phyloP scores from a whole-genome alignment of 1,140 invertebrate species.

The Streblospio benedicti region DNA sequence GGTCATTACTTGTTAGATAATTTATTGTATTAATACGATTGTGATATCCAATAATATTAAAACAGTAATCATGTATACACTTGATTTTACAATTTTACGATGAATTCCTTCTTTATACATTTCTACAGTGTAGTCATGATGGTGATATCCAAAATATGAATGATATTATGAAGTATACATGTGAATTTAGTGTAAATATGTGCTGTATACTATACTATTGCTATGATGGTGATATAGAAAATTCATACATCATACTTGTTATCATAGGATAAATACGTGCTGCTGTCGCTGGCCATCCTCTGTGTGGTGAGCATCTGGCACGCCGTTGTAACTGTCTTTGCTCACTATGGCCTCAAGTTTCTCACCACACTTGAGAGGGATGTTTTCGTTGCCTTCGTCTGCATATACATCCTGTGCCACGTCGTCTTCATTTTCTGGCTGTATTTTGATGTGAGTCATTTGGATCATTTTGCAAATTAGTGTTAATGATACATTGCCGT shows the following conservation, averaged over 20 bases:
- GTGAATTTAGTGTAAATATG: background rate
- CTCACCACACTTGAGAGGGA: conserved; percentile 22
- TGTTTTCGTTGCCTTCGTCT: conserved; percentile 27
- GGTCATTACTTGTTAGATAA: too few relatives aligned
- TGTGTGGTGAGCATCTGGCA: conserved; percentile 38
- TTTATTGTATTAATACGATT: too few relatives aligned
- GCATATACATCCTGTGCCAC: conserved; percentile 27
- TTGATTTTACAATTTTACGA: too few relatives aligned
- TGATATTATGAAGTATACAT: background rate
- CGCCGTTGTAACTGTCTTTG: conserved; percentile 26
- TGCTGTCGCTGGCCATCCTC: conserved; percentile 32
- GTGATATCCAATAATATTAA: too few relatives aligned
- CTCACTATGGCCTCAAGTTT: conserved; percentile 6
- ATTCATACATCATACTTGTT: background rate
- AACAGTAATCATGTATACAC: too few relatives aligned
- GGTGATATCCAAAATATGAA: too few relatives aligned
- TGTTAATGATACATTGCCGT: background rate
- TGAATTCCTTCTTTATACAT: too few relatives aligned
- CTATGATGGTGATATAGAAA: too few relatives aligned
- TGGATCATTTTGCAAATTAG: background rate
- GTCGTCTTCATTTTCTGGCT: conserved; percentile 27
- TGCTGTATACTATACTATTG: background rate
- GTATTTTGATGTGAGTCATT: conserved; percentile 25
- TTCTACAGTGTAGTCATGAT: too few relatives aligned
- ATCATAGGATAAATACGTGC: conserved; percentile 36